phyloP scores from a whole-genome alignment of 2,888 invertebrate species.

The Meteorus colon region DNA sequence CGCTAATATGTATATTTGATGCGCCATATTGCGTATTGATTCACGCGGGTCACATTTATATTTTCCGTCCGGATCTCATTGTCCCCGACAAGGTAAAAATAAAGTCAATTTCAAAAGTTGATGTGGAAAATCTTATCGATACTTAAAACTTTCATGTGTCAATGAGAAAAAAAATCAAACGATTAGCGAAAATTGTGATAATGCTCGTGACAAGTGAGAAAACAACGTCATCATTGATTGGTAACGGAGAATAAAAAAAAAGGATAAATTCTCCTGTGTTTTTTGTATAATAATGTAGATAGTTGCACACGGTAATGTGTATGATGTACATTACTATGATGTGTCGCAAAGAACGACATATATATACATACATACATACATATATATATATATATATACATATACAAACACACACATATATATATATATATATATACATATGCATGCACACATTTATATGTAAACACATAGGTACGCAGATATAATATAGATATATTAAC shows the following conservation, averaged over 20 bases:
- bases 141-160: conserved; percentile 24
- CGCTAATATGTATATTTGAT: background rate
- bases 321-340: conserved; percentile 67
- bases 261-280: conserved; percentile 54
- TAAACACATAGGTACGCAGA: conserved; percentile 44
- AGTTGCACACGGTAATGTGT: conserved; percentile 67
- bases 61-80: conserved; percentile 43
- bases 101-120: conserved; percentile 21
- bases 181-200: conserved; percentile 66
- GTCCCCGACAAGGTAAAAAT: conserved; percentile 26
- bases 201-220: conserved; percentile 60
- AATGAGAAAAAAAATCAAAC: conserved; percentile 40
- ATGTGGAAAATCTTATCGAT: conserved; percentile 27
- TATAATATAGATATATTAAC: conserved; percentile 50
- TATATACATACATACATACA: conserved; percentile 57
- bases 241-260: conserved; percentile 30
- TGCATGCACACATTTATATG: conserved; percentile 53
- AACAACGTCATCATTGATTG: conserved; percentile 41
- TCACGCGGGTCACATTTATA: background rate
- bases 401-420: conserved; percentile 57
- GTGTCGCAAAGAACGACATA: conserved; percentile 65
- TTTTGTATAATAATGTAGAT: conserved; percentile 72
- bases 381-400: conserved; percentile 52
- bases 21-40: background rate
- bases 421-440: conserved; percentile 52